Conservation (phyloP, 2,113 vertebrate species). For the Xerus inauris region DNA sequence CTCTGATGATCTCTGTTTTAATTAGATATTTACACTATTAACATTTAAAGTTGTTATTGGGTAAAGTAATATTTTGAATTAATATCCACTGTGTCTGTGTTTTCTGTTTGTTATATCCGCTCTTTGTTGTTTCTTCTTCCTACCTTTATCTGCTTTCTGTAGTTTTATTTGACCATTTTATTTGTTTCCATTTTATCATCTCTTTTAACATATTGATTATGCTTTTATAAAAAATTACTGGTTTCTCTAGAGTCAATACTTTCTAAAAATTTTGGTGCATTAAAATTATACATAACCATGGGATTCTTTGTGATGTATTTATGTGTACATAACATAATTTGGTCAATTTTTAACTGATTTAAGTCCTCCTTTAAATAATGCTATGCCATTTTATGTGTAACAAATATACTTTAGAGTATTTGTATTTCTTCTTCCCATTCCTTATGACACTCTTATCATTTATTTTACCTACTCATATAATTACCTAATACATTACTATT, state of each 20-base stretch:
- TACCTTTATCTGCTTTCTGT: background rate
- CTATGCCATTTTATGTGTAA: no score
- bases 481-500: background rate
- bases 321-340: no score
- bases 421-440: background rate
- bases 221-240: no score
- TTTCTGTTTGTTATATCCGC: no score
- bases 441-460: background rate
- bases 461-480: background rate
- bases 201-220: background rate
- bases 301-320: no score
- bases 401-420: no score
- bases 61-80: background rate
- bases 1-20: background rate
- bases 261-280: no score
- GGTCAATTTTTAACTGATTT: no score
- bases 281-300: no score
- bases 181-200: background rate
- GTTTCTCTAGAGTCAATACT: no score
- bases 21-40: no score
- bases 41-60: background rate
- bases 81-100: background rate
- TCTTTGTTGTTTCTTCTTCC: background rate
- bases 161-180: background rate
- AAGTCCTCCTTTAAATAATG: no score